Evolutionary conservation across 1,140 invertebrate species (phyloP), one percentile per base, ranked within the genome.

Genomic region (Drosophila simulans): DNA sequence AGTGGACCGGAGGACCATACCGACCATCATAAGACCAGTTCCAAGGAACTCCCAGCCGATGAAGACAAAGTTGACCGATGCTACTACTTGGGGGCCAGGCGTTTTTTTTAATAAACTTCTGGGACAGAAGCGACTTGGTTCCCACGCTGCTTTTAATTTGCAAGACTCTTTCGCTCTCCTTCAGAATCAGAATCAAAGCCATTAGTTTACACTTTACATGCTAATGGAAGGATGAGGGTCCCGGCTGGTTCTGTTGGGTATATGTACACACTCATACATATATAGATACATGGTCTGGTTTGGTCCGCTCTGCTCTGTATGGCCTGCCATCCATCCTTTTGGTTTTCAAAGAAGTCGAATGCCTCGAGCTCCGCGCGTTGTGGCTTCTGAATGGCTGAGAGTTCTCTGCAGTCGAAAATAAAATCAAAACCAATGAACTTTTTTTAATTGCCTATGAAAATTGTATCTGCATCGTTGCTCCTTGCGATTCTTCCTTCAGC

Each of bases 171-270:
- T 37, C 17, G 35, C 45, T 40, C 60, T 51, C 43, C 35, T 35
- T n/a, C 20, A 45, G 68, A 71, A 70, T 70, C 68, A 57, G 65
- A 89, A 89, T 88, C 73, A 84, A 89, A 88, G 72, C 72, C 85
- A 89, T 88, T 89, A 88, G 84, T 89, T 88, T 88, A 88, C 84
- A 88, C 85, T 88, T 88, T 88, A 88, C 84, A 88, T 88, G 84
- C 84, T 89, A 88, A 88, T 88, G 85, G 84, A 66, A 77, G 65
- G 58, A 64, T 52, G 53, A 66, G 46, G 77, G 58, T 53, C n/a
- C 43, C 43, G 31, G 27, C 22, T 15, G 13, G 2, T 20, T 10
- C 2, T 43, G 39, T 0, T 2, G 40, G 42, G 42, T 39, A 43
- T 56, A 54, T 63, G 17, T 39, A 39, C 5, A 5, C 12, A n/a